A percentile compares a stretch with the other conserved stretches of the same genome.
phyloP scores from a whole-genome alignment of 2,797 vertebrate genomes.

The Dendrocincla tyrannina region DNA sequence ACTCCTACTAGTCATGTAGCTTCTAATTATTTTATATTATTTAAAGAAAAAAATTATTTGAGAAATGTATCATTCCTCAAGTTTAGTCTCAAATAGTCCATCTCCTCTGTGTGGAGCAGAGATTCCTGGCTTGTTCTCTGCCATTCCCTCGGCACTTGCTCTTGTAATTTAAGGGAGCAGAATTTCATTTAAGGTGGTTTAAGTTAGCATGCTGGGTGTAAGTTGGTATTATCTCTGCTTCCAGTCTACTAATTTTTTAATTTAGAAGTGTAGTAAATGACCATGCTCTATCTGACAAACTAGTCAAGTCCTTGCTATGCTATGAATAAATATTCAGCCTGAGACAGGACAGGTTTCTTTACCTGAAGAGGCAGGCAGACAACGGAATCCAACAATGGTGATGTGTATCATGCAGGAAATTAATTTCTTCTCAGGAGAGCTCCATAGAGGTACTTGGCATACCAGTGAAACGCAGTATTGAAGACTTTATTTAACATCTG shows the following conservation, averaged over 20 bases:
- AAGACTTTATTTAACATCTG: neutral
- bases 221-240: neutral
- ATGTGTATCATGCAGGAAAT: neutral
- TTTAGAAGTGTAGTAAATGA: neutral
- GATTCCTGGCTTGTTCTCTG: neutral
- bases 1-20: neutral
- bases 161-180: neutral
- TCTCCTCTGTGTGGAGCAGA: accelerated
- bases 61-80: neutral
- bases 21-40: neutral
- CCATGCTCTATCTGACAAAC: neutral
- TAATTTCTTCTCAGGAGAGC: neutral
- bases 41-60: neutral
- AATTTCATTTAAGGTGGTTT: neutral
- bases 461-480: neutral
- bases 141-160: neutral
- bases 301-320: neutral
- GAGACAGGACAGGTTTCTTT: neutral
- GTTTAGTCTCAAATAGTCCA: neutral
- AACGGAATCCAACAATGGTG: neutral
- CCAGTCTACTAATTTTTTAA: neutral
- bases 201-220: neutral
- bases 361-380: neutral
- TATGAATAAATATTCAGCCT: neutral
- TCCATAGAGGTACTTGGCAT: neutral